These are phyloP conservation scores for Australoheros scitulus DNA, from an alignment of 2,113 vertebrate genomes.

Conservation along the genomic window DNA sequence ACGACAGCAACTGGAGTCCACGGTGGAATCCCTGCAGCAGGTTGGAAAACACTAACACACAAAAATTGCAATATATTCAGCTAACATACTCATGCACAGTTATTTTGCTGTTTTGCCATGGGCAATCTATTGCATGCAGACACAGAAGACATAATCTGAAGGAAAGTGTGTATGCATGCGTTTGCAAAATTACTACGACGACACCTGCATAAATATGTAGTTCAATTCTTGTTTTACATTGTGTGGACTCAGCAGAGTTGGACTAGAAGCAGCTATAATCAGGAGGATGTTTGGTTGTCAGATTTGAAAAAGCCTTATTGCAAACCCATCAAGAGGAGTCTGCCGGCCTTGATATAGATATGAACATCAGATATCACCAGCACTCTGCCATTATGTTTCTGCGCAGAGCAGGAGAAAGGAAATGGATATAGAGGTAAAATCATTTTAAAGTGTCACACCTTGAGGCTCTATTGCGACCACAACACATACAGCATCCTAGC, in stretches of 20 bases:
- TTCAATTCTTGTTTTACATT: not conserved
- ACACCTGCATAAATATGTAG: not conserved
- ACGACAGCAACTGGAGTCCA: conserved; percentile 88
- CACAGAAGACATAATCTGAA: not conserved
- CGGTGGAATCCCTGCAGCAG: conserved; percentile 91
- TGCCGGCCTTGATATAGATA: conserved; percentile 40
- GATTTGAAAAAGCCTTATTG: conserved; percentile 54
- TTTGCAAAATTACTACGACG: not conserved
- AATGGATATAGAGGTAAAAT: conserved; percentile 33
- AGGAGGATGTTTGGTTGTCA: conserved; percentile 20
- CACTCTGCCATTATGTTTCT: conserved; percentile 20
- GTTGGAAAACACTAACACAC: conserved; percentile 73
- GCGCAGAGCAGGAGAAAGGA: conserved; percentile 15
- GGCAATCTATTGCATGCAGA: not conserved
- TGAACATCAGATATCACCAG: conserved; percentile 33
- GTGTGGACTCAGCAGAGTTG: conserved; percentile 9
- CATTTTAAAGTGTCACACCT: conserved; percentile 32
- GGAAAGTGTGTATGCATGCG: not conserved
- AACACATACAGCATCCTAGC: conserved; percentile 9
- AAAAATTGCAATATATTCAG: conserved; percentile 14
- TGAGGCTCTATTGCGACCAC: not conserved
- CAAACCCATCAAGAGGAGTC: conserved; percentile 53
- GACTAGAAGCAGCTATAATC: not conserved
- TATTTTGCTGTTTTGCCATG: conserved; percentile 1
- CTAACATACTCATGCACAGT: not conserved